These are phyloP conservation scores for Willisornis vidua DNA, from an alignment of 2,113 vertebrate genomes.

Conservation along the genomic window DNA sequence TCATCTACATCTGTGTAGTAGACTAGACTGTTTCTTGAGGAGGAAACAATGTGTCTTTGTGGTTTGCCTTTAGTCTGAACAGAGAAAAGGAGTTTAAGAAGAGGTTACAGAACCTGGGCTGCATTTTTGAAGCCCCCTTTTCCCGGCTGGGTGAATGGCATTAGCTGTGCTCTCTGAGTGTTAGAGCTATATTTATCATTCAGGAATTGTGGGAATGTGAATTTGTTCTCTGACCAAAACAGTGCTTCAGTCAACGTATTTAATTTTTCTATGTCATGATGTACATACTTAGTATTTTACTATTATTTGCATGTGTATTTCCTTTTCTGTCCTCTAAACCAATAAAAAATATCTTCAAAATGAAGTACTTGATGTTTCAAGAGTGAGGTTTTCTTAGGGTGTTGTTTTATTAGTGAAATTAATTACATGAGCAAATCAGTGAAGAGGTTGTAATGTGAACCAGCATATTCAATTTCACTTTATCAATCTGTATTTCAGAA, in stretches of 20 bases:
- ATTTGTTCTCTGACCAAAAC: not conserved
- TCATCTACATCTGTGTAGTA: not conserved
- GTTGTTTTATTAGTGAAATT: not conserved
- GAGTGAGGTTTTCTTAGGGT: not conserved
- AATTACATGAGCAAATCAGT: constrained; percentile 17
- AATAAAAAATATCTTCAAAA: not conserved
- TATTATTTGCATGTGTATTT: not conserved
- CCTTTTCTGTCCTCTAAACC: not conserved
- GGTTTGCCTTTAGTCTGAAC: not conserved
- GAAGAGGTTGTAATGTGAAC: constrained; percentile 2
- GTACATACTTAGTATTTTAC: not conserved
- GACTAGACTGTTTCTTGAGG: not conserved
- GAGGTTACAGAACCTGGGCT: not conserved
- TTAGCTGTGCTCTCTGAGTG: not conserved
- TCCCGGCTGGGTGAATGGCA: not conserved
- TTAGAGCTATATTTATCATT: constrained; percentile 19
- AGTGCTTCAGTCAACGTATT: not conserved
- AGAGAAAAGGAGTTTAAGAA: not conserved
- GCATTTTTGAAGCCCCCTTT: not conserved
- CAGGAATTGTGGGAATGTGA: not conserved
- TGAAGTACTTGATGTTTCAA: not conserved
- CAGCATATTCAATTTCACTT: constrained; percentile 19
- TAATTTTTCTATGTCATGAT: not conserved
- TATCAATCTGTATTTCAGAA: constrained; percentile 31
- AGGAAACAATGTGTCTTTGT: not conserved